phyloP scores from a whole-genome alignment of 2,797 vertebrate species.

The Hylomyscus alleni region DNA sequence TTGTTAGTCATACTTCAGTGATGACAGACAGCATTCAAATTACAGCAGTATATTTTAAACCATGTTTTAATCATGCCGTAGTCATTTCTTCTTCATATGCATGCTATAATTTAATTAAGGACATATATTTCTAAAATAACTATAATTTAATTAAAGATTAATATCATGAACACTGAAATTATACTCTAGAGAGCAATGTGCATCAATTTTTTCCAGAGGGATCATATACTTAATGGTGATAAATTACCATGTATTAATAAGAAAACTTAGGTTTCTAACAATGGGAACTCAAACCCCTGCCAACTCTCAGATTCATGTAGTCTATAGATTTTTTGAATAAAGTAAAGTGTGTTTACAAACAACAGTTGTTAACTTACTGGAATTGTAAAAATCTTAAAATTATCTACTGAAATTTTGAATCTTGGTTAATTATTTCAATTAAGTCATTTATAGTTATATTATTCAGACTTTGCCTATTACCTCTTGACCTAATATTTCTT shows the following conservation, averaged over 20 bases:
- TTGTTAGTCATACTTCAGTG: constrained; percentile 80
- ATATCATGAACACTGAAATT: constrained; percentile 74
- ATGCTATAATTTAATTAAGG: constrained; percentile 86
- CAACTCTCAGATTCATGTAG: constrained; percentile 55
- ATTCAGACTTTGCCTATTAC: constrained; percentile 86
- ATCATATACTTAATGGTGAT: constrained; percentile 80
- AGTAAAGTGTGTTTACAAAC: constrained; percentile 79
- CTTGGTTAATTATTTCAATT: constrained; percentile 81
- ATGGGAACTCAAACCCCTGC: constrained; percentile 71
- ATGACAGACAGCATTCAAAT: constrained; percentile 80
- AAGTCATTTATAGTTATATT: constrained; percentile 86
- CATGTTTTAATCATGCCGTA: constrained; percentile 81
- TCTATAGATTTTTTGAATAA: constrained; percentile 65
- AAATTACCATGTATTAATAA: constrained; percentile 77
- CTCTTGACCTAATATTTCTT: constrained; percentile 85
- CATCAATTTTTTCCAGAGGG: constrained; percentile 74
- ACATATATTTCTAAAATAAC: constrained; percentile 81
- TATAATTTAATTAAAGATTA: constrained; percentile 85
- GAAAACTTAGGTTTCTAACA: constrained; percentile 63
- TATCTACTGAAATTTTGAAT: constrained; percentile 54
- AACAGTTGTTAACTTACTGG: constrained; percentile 72
- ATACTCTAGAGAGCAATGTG: constrained; percentile 76
- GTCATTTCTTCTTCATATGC: constrained; percentile 75
- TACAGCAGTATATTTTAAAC: constrained; percentile 80
- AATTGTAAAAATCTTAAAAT: constrained; percentile 60